phyloP scores from a whole-genome alignment of 2,113 vertebrate genomes.

The Hippocampus abdominalis region DNA sequence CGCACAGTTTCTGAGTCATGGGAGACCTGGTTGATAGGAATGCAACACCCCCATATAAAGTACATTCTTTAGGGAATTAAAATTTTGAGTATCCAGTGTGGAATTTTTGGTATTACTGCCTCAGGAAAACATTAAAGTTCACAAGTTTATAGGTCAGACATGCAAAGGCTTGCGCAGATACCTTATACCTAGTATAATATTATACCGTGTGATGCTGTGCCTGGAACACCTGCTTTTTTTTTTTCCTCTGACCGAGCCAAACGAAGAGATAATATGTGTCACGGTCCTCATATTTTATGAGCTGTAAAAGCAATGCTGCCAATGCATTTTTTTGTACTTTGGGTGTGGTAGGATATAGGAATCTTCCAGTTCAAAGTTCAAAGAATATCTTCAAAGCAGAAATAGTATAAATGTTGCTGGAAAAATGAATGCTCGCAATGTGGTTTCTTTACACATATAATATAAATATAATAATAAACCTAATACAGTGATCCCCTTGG shows the following conservation, averaged over 20 bases:
- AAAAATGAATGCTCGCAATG: background rate
- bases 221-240: background rate
- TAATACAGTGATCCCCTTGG: too few species aligned
- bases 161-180: constrained; percentile 1
- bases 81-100: background rate
- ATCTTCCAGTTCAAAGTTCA: constrained; percentile 85
- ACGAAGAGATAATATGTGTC: background rate
- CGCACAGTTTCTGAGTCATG: background rate
- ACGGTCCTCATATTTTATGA: background rate
- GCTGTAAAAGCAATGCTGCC: background rate
- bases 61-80: background rate
- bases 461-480: too few species aligned
- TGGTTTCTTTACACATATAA: background rate
- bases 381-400: constrained; percentile 59
- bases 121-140: constrained; percentile 50
- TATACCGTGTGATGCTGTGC: background rate
- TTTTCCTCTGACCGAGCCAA: background rate
- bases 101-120: constrained; percentile 68
- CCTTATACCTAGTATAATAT: background rate
- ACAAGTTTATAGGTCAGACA: constrained; percentile 71
- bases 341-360: background rate
- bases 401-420: background rate
- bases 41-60: background rate
- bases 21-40: background rate
- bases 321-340: background rate